Evolutionary conservation across 2,797 vertebrate species (phyloP).

Genomic region (Sphaeramia orbicularis): DNA sequence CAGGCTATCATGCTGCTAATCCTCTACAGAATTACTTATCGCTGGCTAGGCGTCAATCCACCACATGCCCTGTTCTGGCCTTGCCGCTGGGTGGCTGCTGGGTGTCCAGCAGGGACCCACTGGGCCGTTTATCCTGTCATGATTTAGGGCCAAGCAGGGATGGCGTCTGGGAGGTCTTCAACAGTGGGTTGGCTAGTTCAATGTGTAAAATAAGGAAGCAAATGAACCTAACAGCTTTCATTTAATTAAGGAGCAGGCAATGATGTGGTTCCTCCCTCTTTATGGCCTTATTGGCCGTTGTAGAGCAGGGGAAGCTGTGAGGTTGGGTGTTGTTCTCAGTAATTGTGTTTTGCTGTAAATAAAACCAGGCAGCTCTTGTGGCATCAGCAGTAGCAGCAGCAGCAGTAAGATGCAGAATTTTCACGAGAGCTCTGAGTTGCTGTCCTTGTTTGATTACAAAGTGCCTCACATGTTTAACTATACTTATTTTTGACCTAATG

Average conservation of each 20-base stretch:
- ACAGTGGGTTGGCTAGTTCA: conserved; percentile 72
- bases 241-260: conserved; percentile 93
- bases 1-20: conserved; percentile 98
- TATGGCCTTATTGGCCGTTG: conserved; percentile 84
- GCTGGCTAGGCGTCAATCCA: conserved; percentile 91
- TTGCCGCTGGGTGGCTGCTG: conserved; percentile 68
- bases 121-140: conserved; percentile 79
- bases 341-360: conserved; percentile 88
- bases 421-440: conserved; percentile 24
- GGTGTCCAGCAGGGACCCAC: conserved; percentile 75
- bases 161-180: conserved; percentile 85
- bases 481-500: conserved; percentile 8
- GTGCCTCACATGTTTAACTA: conserved; percentile 23
- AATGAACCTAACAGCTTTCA: conserved; percentile 88
- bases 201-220: conserved; percentile 74
- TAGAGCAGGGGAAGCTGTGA: conserved; percentile 77
- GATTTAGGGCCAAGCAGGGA: conserved; percentile 89
- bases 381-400: conserved; percentile 46
- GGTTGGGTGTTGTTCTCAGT: conserved; percentile 73
- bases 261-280: conserved; percentile 86
- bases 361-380: conserved; percentile 75
- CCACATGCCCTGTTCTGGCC: conserved; percentile 67
- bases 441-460: conserved; percentile 50
- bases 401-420: conserved; percentile 30
- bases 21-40: conserved; percentile 98